Conservation (phyloP, 2,797 vertebrate species). For the Rhynchotus rufescens region DNA sequence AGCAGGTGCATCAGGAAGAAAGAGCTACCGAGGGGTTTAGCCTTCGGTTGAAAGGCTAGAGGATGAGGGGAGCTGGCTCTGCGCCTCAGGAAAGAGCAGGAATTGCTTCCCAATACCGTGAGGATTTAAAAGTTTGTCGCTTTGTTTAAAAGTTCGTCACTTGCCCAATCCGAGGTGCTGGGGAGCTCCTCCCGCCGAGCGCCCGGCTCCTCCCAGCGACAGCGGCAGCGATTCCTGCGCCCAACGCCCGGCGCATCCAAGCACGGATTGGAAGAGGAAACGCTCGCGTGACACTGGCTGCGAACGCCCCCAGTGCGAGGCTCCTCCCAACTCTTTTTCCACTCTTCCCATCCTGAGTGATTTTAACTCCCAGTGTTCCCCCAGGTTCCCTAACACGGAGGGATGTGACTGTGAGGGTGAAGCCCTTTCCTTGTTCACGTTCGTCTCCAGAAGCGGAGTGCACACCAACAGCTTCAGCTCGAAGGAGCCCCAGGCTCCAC, state of each 20-base stretch:
- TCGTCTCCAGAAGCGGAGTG: background rate
- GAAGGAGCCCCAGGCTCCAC: background rate
- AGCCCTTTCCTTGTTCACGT: accelerated
- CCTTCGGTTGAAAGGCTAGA: background rate
- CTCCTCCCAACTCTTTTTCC: background rate
- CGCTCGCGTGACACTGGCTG: background rate
- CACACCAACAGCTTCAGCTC: background rate
- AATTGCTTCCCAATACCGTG: background rate
- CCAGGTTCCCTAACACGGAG: background rate
- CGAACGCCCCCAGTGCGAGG: background rate
- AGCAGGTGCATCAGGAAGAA: background rate
- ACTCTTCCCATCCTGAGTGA: background rate
- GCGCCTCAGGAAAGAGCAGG: background rate
- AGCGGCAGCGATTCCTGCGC: background rate
- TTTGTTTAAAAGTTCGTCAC: background rate
- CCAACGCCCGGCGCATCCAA: background rate
- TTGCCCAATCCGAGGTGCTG: background rate
- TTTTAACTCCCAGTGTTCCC: background rate
- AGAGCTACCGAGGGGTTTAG: background rate
- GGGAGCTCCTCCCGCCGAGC: background rate
- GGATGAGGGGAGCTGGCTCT: background rate
- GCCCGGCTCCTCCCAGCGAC: background rate
- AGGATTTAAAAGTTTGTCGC: background rate
- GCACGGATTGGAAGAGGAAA: background rate
- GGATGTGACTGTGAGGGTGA: background rate